Evolutionary conservation across 2,113 vertebrate species (phyloP).

Genomic region (Coptodon bakossiorum): DNA sequence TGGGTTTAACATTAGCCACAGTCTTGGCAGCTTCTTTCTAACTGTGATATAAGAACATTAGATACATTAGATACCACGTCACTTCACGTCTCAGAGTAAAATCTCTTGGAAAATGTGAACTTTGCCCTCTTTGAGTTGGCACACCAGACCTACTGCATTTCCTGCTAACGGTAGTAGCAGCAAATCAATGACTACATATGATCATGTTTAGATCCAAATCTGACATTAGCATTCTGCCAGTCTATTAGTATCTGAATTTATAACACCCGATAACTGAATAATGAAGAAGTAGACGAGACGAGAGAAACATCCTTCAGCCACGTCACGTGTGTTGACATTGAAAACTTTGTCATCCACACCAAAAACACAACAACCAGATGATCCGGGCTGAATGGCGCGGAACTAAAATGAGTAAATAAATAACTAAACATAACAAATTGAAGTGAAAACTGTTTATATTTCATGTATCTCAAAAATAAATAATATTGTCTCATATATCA

Average conservation of each 20-base stretch:
- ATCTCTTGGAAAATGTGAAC: neutral
- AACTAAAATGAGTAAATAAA: neutral
- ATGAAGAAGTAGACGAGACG: neutral
- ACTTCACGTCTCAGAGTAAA: neutral
- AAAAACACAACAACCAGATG: neutral
- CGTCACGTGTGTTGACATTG: neutral
- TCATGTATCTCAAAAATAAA: neutral
- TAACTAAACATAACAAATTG: neutral
- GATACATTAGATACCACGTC: neutral
- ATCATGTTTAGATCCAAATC: rapidly evolving
- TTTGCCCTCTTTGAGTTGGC: neutral
- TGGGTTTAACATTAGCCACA: neutral
- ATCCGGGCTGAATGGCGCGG: neutral
- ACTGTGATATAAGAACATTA: neutral
- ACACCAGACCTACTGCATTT: neutral
- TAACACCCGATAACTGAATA: neutral
- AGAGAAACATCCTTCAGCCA: neutral
- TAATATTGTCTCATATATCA: neutral
- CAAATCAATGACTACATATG: neutral
- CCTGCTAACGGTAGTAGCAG: neutral
- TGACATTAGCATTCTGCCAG: neutral
- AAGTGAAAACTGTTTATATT: neutral
- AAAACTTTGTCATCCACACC: neutral
- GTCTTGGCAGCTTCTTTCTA: neutral
- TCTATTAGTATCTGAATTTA: neutral